Evolutionary conservation across 2,888 invertebrate species (phyloP), one percentile per base, ranked within the genome.

Genomic region (Drosophila mimica): DNA sequence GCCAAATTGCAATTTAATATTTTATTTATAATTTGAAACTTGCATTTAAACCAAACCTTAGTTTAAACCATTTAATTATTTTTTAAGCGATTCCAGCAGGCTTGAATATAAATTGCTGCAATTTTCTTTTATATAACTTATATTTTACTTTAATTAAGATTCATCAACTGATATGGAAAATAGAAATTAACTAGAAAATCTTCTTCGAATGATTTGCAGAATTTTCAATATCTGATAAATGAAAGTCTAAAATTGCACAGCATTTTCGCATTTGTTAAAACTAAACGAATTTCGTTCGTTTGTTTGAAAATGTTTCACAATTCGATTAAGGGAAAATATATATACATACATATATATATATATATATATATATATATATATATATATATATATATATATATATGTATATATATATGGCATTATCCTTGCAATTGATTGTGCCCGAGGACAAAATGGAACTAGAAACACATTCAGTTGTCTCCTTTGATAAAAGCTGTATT

Each of bases 401-500:
- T 25, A 25, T 25, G 2, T 2, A 25, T 25, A 25, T 25, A 25
- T 25, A 25, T 25, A 25, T 25, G 3, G 25, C 25, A 25, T 25
- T 25, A 25, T 7, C 5, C 15, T 43, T 17, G 20, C 40, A 57
- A 57, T 43, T 57, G 43, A 57, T 57, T 17, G 20, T 57, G 57
- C 57, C 43, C 40, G 20, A 43, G 40, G 57, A 30, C 30, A 30
- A 40, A 56, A 13, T 56, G 3, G 40, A 11, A 20, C 11, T 20
- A 0, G 20, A 20, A 11, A 11, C n/a, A n/a, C n/a, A 13, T 15
- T 5, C 40, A 43, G 8, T 38, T 56, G 56, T n/a, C 38, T 38
- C 9, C 52, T 20, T 46, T 38, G 52, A 54, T 48, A 67, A 59
- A 67, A 56, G 54, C 74, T 40, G 30, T 38, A 61, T 63, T 66